phyloP scores from a whole-genome alignment of 2,888 invertebrate genomes.

The Empis stercorea region DNA sequence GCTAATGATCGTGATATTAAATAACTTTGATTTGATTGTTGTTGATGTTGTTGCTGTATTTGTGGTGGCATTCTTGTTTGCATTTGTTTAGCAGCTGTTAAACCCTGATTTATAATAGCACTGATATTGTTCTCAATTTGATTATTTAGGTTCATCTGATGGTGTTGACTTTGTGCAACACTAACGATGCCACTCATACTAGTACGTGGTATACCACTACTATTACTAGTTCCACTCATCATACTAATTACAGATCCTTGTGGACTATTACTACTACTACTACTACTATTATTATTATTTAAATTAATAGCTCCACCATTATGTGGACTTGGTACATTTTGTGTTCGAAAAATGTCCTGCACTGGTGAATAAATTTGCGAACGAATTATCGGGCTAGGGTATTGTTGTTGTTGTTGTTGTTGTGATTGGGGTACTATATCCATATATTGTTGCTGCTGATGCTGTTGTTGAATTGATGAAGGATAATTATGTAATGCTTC shows the following conservation, averaged over 20 bases:
- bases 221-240: too few species aligned
- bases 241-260: constrained; percentile 11
- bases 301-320: background rate
- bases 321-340: constrained; percentile 17
- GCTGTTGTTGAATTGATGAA: background rate
- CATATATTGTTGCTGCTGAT: constrained; percentile 29
- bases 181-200: constrained; percentile 32
- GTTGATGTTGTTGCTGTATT: constrained; percentile 18
- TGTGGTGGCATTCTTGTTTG: constrained; percentile 8
- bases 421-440: constrained; percentile 13
- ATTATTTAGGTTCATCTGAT: constrained; percentile 27
- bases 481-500: background rate
- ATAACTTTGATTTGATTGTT: constrained; percentile 23
- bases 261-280: background rate
- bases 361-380: constrained; percentile 27
- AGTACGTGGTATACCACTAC: constrained; percentile 18
- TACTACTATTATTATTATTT: too few species aligned
- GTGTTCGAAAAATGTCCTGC: constrained; percentile 27
- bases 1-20: constrained; percentile 22
- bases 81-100: background rate
- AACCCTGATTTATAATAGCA: background rate
- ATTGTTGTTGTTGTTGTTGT: constrained; percentile 8
- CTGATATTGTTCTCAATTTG: constrained; percentile 12
- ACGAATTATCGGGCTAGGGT: constrained; percentile 14
- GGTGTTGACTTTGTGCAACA: constrained; percentile 19